A percentile compares a stretch with the other conserved stretches of the same genome.
phyloP scores from a whole-genome alignment of 2,888 invertebrate species.

The Zaprionus lineosus region DNA sequence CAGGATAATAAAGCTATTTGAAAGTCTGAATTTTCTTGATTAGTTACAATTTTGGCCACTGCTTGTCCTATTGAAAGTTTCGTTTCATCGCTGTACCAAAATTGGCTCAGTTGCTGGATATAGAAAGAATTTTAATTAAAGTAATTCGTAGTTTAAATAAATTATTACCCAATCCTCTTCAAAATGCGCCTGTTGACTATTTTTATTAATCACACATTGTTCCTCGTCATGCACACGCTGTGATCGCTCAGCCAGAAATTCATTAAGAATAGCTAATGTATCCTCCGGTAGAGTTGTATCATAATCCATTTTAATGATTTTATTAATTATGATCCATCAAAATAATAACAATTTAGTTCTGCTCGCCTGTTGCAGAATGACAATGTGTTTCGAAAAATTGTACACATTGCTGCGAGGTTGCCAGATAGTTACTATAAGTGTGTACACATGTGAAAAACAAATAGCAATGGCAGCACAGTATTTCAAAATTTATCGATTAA shows the following conservation, averaged over 20 bases:
- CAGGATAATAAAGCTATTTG: slow-evolving; percentile 93
- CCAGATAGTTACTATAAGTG: not conserved
- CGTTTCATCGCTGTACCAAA: slow-evolving; percentile 96
- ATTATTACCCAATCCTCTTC: slow-evolving; percentile 91
- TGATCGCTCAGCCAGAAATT: slow-evolving; percentile 89
- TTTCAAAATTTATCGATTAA: slow-evolving; percentile 24
- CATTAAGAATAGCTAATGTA: slow-evolving; percentile 89
- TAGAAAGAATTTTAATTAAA: not conserved
- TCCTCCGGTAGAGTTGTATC: slow-evolving; percentile 87
- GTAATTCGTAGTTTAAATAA: not conserved
- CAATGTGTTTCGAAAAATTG: too few species aligned
- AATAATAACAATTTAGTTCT: not conserved
- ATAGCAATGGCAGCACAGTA: slow-evolving; percentile 7
- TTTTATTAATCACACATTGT: slow-evolving; percentile 72
- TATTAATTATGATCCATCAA: slow-evolving; percentile 7
- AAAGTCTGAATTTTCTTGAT: slow-evolving; percentile 40
- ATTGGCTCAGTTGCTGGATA: slow-evolving; percentile 95
- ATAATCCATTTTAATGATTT: slow-evolving; percentile 42
- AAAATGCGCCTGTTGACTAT: slow-evolving; percentile 84
- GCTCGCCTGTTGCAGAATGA: not conserved
- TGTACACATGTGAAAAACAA: not conserved
- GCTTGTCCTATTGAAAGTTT: slow-evolving; percentile 88
- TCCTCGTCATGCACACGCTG: slow-evolving; percentile 85
- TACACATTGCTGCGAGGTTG: too few species aligned
- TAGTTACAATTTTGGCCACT: slow-evolving; percentile 84